Percentiles rank a stretch among this genome's conserved stretches.
These are phyloP conservation scores for Hylyphantes graminicola DNA, from an alignment of 1,140 invertebrate genomes.

Conservation along the genomic window DNA sequence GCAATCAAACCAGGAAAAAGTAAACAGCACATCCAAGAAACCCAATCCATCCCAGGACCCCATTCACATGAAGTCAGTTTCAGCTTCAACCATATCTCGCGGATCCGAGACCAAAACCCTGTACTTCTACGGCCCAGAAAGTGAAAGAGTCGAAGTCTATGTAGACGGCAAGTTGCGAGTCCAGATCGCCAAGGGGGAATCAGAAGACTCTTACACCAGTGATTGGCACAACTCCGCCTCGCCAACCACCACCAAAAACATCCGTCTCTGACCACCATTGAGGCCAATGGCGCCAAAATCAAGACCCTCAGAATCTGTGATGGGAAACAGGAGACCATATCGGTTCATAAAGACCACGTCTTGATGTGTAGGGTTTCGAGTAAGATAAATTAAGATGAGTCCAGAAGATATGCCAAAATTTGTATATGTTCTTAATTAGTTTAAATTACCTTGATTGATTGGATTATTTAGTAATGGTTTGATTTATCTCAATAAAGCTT, in stretches of 20 bases:
- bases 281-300: conserved; percentile 6
- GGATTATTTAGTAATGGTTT: no score
- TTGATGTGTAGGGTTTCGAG: conserved; percentile 3
- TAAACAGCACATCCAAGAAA: no score
- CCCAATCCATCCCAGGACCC: background rate
- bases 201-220: background rate
- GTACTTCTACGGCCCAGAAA: background rate
- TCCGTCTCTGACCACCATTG: background rate
- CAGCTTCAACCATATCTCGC: background rate
- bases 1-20: no score
- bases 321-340: conserved; percentile 2
- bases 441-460: no score
- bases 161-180: background rate
- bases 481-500: no score
- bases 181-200: background rate
- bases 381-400: background rate
- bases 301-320: background rate
- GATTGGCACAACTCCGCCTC: background rate
- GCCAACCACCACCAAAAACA: background rate
- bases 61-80: background rate
- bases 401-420: no score
- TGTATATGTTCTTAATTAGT: no score
- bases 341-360: background rate
- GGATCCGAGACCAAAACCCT: conserved; percentile 15
- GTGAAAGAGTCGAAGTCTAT: background rate